A percentile compares a stretch with the other conserved stretches of the same genome.
These are phyloP conservation scores for Ophion costatus DNA, from an alignment of 2,888 invertebrate species.

Conservation along the genomic window DNA sequence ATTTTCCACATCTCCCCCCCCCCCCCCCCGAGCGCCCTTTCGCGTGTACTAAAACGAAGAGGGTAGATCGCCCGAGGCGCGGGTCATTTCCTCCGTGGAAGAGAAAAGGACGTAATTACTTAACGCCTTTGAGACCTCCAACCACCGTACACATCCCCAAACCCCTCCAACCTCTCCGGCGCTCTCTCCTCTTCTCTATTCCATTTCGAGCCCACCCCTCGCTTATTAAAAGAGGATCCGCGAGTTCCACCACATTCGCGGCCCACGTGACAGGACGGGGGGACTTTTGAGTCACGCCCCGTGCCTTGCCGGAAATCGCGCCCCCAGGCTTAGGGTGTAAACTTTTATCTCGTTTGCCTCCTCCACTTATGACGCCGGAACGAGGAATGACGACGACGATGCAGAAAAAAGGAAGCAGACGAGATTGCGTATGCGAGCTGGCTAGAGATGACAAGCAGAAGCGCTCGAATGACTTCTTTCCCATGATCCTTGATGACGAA, in stretches of 20 bases:
- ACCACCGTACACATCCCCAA: slow-evolving; percentile 54
- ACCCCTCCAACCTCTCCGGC: slow-evolving; percentile 43
- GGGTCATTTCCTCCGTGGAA: slow-evolving; percentile 82
- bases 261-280: slow-evolving; percentile 69
- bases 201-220: slow-evolving; percentile 59
- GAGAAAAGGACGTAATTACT: slow-evolving; percentile 84
- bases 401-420: slow-evolving; percentile 3
- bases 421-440: not conserved
- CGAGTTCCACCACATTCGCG: slow-evolving; percentile 65
- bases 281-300: slow-evolving; percentile 66
- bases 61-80: slow-evolving; percentile 66
- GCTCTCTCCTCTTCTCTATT: slow-evolving; percentile 47
- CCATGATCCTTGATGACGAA: slow-evolving; percentile 13
- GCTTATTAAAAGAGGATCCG: slow-evolving; percentile 82
- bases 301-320: slow-evolving; percentile 28
- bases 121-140: slow-evolving; percentile 80
- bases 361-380: slow-evolving; percentile 34
- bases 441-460: slow-evolving; percentile 7
- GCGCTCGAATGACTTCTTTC: slow-evolving; percentile 6
- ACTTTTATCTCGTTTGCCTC: slow-evolving; percentile 53
- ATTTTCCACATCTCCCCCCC: slow-evolving; percentile 79
- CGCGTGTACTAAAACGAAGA: slow-evolving; percentile 14
- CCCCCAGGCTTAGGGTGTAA: slow-evolving; percentile 55
- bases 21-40: slow-evolving; percentile 63
- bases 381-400: slow-evolving; percentile 25